Evolutionary conservation across 2,888 invertebrate species (phyloP), one percentile per base, ranked within the genome.

Genomic region (Phrixothrix hirtus): DNA sequence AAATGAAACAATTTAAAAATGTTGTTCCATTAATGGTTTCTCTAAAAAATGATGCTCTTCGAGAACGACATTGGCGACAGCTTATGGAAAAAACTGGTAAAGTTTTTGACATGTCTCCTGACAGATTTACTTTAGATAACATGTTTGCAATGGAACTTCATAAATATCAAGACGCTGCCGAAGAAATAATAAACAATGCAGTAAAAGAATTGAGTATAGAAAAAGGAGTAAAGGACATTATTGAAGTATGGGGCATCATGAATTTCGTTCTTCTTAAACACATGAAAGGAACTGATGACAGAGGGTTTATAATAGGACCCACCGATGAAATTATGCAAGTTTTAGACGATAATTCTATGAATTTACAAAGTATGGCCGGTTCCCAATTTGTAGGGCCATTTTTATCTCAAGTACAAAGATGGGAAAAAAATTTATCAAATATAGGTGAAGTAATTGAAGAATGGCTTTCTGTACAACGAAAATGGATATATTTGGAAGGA

Each of bases 61-160:
- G 93, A 6, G 90, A 92, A 61, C 81, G 95, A 7, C 95, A 96
- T 75, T 96, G 95, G 95, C 83, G 85, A 61, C 85, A 89, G 63
- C 78, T 95, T 35, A 95, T 95, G 95, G 77, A 77, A 1, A 91
- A 90, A 75, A 95, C 95, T 9, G 87, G 88, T 71, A 77, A 86
- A 64, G 78, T 82, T 55, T 95, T 95, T 71, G 93, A 95, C 67
- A 93, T 95, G 88, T 82, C 89, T 1, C 86, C 92, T 1, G 88
- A 91, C 12, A 83, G 88, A n/a, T 95, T 95, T 64, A 95, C 94
- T 0, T 77, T 95, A 53, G 91, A 92, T 52, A 92, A 94, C 69
- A 89, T 95, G 86, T 95, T 95, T 70, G 83, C 88, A 1, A 95
- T 95, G 95, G 89, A 95, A 66, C 76, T 95, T 52, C 90, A 92